These are phyloP conservation scores for Gallinago paraguaiae DNA, from an alignment of 2,113 vertebrate species.

Conservation along the genomic window DNA sequence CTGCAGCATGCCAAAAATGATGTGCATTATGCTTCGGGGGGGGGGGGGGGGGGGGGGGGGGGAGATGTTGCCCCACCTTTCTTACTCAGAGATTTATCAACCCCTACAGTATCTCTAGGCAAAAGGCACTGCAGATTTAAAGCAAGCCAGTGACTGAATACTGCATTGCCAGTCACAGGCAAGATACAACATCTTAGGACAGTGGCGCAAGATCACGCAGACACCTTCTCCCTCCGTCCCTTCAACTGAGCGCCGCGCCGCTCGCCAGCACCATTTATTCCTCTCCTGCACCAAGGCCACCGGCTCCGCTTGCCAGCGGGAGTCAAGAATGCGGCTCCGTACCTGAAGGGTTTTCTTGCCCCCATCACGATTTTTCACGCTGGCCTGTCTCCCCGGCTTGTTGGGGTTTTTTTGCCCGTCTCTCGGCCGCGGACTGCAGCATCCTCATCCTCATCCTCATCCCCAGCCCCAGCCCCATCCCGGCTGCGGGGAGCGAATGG, in stretches of 20 bases:
- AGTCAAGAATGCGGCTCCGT: not conserved
- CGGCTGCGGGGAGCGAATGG: not conserved
- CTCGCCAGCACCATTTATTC: not conserved
- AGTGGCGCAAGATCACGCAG: not conserved
- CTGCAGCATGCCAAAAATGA: not conserved
- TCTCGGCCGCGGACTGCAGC: not conserved
- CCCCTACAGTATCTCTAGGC: not conserved
- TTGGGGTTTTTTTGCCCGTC: not conserved
- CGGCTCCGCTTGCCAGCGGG: not conserved
- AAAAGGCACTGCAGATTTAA: not conserved
- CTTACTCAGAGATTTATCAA: not conserved
- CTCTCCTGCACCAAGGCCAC: not conserved
- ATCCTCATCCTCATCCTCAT: not conserved
- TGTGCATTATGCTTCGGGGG: accelerated
- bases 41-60: accelerated
- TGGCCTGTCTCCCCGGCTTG: not conserved
- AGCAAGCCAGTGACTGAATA: not conserved
- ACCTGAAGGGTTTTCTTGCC: not conserved
- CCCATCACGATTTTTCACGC: not conserved
- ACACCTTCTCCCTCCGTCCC: not conserved
- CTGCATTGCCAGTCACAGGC: not conserved
- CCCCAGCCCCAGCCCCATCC: not conserved
- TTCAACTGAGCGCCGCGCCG: not conserved
- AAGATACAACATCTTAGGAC: not conserved
- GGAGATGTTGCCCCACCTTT: not conserved